Evolutionary conservation across 2,113 vertebrate genomes (phyloP).

Genomic region (Sinocyclocheilus anophthalmus): DNA sequence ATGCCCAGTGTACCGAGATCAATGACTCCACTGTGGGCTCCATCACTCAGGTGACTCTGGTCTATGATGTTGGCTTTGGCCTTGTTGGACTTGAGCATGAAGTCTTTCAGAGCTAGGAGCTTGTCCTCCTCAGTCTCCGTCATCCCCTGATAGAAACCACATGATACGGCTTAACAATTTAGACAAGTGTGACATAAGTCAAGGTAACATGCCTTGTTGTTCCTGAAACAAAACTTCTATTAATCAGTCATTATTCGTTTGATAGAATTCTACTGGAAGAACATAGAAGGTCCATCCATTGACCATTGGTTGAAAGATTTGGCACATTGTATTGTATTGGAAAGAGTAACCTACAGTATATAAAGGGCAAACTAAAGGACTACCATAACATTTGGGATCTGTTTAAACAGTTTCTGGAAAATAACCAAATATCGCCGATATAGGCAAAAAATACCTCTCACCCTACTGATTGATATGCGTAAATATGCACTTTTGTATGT

Average conservation of each 20-base stretch:
- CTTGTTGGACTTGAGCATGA: slow-evolving; percentile 97
- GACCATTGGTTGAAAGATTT: too few relatives aligned
- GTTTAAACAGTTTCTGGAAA: too few relatives aligned
- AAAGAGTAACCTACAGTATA: too few relatives aligned
- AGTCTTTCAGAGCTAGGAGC: slow-evolving; percentile 93
- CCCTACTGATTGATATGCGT: too few relatives aligned
- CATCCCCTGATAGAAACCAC: slow-evolving; percentile 83
- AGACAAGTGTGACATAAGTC: neutral
- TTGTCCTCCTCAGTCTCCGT: slow-evolving; percentile 97
- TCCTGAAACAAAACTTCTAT: neutral
- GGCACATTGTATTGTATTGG: too few relatives aligned
- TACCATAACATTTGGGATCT: too few relatives aligned
- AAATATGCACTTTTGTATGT: too few relatives aligned
- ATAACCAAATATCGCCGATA: too few relatives aligned
- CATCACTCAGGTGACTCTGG: slow-evolving; percentile 87
- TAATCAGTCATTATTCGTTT: neutral
- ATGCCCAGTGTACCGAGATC: slow-evolving; percentile 87
- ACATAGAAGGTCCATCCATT: too few relatives aligned
- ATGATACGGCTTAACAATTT: neutral
- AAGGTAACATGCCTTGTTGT: neutral
- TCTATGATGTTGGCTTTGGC: slow-evolving; percentile 95
- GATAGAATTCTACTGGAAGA: too few relatives aligned
- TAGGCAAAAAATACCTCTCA: too few relatives aligned
- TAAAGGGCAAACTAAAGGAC: too few relatives aligned
- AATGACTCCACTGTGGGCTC: slow-evolving; percentile 85